These are phyloP conservation scores for Lucinisca nassula DNA, from an alignment of 2,888 invertebrate species.

Conservation along the genomic window DNA sequence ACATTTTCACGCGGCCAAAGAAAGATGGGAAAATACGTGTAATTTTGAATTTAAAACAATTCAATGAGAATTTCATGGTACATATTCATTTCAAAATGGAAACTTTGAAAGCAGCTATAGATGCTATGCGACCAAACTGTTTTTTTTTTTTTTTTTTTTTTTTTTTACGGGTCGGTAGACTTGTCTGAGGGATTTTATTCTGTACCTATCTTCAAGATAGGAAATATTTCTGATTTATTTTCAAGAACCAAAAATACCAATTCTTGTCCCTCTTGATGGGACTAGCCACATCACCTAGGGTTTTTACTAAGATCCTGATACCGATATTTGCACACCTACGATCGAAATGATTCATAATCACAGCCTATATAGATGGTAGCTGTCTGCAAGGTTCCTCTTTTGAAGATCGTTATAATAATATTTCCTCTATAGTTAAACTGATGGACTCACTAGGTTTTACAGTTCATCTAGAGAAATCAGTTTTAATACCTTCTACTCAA, in stretches of 20 bases:
- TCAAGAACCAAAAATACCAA: constrained; percentile 37
- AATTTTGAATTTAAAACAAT: constrained; percentile 41
- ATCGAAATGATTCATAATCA: constrained; percentile 8
- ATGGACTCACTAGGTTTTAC: constrained; percentile 62
- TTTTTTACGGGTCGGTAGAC: constrained; percentile 57
- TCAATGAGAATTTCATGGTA: constrained; percentile 36
- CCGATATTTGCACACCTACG: constrained; percentile 39
- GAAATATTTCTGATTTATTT: constrained; percentile 53
- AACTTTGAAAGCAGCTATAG: constrained; percentile 43
- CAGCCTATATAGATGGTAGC: constrained; percentile 57
- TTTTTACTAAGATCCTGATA: constrained; percentile 56
- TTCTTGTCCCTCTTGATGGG: constrained; percentile 37
- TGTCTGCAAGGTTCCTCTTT: constrained; percentile 40
- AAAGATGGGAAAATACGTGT: constrained; percentile 20
- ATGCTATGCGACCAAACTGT: constrained; percentile 34
- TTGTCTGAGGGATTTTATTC: constrained; percentile 53
- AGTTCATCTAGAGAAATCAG: constrained; percentile 65
- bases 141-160: constrained; percentile 43
- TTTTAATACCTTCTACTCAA: constrained; percentile 44
- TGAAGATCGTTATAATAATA: constrained; percentile 33
- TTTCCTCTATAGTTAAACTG: constrained; percentile 16
- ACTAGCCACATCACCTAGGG: constrained; percentile 31
- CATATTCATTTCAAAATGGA: constrained; percentile 63
- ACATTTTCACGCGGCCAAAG: constrained; percentile 34
- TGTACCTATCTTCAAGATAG: constrained; percentile 38